phyloP scores from a whole-genome alignment of 2,888 invertebrate genomes.

The Lycocerus yunnanus region DNA sequence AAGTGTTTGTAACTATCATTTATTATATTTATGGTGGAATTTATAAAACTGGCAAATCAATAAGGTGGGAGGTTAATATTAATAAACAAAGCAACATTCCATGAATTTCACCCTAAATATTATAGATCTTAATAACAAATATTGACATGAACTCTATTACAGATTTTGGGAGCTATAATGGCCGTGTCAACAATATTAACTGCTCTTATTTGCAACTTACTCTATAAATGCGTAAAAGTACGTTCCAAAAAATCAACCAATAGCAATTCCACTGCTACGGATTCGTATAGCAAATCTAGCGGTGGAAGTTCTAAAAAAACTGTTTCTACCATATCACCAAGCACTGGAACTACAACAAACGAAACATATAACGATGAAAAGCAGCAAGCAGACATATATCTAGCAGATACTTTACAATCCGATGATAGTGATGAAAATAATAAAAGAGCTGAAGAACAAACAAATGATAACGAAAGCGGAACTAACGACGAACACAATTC shows the following conservation, averaged over 20 bases:
- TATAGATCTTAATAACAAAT: background rate
- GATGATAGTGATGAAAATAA: background rate
- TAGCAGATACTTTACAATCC: background rate
- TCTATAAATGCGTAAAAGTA: conserved; percentile 33
- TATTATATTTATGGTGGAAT: background rate
- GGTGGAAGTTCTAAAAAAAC: background rate
- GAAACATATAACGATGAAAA: background rate
- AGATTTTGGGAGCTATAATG: conserved; percentile 37
- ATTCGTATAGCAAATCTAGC: background rate
- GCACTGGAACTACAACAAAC: background rate
- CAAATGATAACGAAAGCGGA: background rate
- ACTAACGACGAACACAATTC: background rate
- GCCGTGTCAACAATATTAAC: conserved; percentile 35
- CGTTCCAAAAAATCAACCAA: background rate
- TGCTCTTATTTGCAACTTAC: conserved; percentile 34
- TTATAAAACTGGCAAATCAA: no score
- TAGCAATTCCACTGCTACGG: background rate
- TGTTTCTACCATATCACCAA: background rate
- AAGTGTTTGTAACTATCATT: conserved; percentile 17
- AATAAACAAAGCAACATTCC: no score
- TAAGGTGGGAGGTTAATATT: no score
- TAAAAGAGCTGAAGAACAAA: background rate
- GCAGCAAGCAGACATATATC: background rate
- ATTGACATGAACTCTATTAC: conserved; percentile 4
- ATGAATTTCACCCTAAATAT: background rate